phyloP scores from a whole-genome alignment of 1,140 invertebrate species.

The Akabosia matsudoensis region DNA sequence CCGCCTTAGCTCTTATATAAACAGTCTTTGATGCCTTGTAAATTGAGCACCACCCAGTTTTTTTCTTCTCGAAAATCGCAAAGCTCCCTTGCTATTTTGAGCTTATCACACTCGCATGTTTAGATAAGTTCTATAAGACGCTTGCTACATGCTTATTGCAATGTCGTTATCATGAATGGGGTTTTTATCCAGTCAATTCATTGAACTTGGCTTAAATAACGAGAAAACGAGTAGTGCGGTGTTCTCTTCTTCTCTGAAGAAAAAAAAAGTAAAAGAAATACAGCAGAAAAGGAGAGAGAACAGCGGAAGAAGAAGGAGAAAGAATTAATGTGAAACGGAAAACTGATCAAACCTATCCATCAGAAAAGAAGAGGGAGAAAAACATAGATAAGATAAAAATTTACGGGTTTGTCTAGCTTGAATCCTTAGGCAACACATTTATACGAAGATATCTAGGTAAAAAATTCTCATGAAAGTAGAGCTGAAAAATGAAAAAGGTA shows the following conservation, averaged over 20 bases:
- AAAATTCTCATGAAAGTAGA: neutral
- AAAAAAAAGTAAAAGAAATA: neutral
- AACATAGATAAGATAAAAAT: constrained; percentile 33
- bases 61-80: no score
- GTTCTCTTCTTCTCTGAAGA: neutral
- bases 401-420: constrained; percentile 20
- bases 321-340: constrained; percentile 26
- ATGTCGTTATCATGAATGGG: neutral
- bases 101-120: neutral
- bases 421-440: constrained; percentile 1
- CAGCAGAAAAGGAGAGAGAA: neutral
- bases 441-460: neutral
- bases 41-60: constrained; percentile 10
- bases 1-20: no score
- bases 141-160: neutral
- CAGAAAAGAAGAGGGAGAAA: constrained; percentile 19
- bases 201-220: no score
- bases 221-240: neutral
- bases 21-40: no score
- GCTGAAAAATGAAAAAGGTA: neutral
- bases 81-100: neutral
- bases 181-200: no score
- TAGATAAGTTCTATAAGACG: neutral
- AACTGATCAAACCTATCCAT: constrained; percentile 39
- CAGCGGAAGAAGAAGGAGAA: neutral